Evolutionary conservation across 2,797 vertebrate genomes (phyloP).

Genomic region (Leptoclinus maculatus): DNA sequence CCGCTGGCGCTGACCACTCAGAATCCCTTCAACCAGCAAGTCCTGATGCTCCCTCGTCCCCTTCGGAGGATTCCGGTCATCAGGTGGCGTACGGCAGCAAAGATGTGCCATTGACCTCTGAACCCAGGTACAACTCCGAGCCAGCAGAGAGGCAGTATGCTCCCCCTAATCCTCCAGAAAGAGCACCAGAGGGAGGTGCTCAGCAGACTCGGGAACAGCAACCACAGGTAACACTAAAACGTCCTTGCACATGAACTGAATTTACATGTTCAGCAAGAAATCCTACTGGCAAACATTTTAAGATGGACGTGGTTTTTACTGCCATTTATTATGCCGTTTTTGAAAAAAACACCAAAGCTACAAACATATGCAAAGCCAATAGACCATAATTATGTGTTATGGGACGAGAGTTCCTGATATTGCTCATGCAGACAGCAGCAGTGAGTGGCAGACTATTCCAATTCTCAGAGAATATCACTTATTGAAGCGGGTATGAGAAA

Average conservation of each 20-base stretch:
- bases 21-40: constrained; percentile 47
- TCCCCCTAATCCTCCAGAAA: constrained; percentile 39
- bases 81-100: constrained; percentile 12
- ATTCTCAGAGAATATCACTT: constrained; percentile 15
- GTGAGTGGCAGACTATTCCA: background rate
- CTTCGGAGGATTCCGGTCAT: constrained; percentile 32
- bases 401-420: background rate
- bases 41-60: constrained; percentile 43
- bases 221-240: constrained; percentile 62
- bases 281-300: background rate
- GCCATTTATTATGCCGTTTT: background rate
- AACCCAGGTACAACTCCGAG: constrained; percentile 41
- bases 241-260: background rate
- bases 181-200: constrained; percentile 24
- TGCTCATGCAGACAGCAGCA: background rate
- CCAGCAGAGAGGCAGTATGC: constrained; percentile 44
- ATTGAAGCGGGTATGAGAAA: background rate
- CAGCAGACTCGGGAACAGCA: constrained; percentile 43
- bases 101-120: constrained; percentile 50
- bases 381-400: background rate
- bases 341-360: background rate
- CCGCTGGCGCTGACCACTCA: constrained; percentile 31
- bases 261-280: background rate
- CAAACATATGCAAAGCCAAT: constrained; percentile 8
- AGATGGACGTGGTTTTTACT: background rate